Evolutionary conservation across 2,888 invertebrate species (phyloP).

Genomic region (Dasypogon diadema): DNA sequence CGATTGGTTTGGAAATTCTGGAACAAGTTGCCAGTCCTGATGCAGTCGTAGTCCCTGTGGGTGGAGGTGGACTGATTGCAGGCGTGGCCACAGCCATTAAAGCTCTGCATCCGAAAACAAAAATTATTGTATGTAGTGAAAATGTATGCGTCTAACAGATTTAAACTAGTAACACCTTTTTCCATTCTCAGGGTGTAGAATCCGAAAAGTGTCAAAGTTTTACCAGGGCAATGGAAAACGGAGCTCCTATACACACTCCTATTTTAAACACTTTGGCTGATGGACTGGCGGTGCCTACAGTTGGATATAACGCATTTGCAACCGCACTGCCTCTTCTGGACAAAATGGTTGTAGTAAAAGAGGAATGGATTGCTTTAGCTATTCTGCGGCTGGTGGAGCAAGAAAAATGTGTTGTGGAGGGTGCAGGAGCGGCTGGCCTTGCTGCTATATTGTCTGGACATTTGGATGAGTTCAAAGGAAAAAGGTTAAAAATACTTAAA

Average conservation of each 20-base stretch:
- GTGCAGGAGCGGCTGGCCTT: conserved; percentile 87
- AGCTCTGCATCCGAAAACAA: conserved; percentile 82
- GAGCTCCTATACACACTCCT: conserved; percentile 76
- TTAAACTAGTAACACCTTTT: not conserved
- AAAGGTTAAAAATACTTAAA: conserved; percentile 70
- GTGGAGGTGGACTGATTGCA: conserved; percentile 90
- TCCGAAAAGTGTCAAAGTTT: conserved; percentile 93
- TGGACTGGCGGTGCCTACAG: conserved; percentile 88
- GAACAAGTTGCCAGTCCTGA: conserved; percentile 91
- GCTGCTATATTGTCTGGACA: conserved; percentile 87
- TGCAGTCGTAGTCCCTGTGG: conserved; percentile 91
- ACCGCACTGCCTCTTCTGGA: conserved; percentile 82
- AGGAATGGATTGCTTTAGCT: conserved; percentile 86
- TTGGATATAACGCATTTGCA: conserved; percentile 86
- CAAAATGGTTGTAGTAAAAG: conserved; percentile 83
- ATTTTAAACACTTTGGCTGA: conserved; percentile 85
- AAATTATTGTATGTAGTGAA: conserved; percentile 89
- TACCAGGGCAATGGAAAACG: conserved; percentile 77
- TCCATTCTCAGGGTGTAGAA: conserved; percentile 81
- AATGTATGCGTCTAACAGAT: not conserved
- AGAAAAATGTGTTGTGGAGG: conserved; percentile 92
- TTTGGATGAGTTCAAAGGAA: conserved; percentile 82
- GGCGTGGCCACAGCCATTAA: conserved; percentile 92
- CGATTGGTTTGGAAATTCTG: conserved; percentile 91
- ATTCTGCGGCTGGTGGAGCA: conserved; percentile 83